Evolutionary conservation across 2,113 vertebrate genomes (phyloP).

Genomic region (Pelusios castaneus): DNA sequence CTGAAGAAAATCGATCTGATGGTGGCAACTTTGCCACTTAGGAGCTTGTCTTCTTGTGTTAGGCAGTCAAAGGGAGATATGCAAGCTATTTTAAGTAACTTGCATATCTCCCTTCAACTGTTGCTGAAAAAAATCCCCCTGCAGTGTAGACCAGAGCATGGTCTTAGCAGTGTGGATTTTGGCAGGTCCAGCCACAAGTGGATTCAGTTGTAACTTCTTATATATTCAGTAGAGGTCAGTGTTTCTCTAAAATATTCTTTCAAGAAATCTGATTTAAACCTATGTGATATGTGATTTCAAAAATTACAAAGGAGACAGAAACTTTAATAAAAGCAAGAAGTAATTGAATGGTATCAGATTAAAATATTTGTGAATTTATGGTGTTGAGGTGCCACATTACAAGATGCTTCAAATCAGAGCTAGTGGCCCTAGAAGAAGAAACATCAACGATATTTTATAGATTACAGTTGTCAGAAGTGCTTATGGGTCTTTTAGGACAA

Average conservation of each 20-base stretch:
- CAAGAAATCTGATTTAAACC: not conserved
- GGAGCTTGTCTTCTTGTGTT: too few relatives aligned
- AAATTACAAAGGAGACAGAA: not conserved
- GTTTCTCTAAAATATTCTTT: constrained; percentile 16
- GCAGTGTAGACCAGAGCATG: too few relatives aligned
- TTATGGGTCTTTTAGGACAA: not conserved
- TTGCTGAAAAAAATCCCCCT: too few relatives aligned
- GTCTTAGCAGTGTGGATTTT: too few relatives aligned
- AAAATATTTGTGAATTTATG: not conserved
- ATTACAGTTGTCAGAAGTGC: not conserved
- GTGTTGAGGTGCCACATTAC: not conserved
- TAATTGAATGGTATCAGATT: not conserved
- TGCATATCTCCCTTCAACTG: too few relatives aligned
- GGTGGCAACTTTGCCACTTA: too few relatives aligned
- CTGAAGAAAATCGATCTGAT: too few relatives aligned
- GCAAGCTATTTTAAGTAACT: too few relatives aligned
- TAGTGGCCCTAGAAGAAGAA: not conserved
- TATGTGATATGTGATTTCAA: not conserved
- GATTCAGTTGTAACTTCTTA: not conserved
- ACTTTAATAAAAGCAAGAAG: not conserved
- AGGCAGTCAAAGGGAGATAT: too few relatives aligned
- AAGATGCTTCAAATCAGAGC: not conserved
- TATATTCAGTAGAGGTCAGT: constrained; percentile 54
- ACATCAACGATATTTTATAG: not conserved
- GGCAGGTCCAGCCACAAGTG: not conserved